Percentiles rank a stretch among this genome's conserved stretches.
These are phyloP conservation scores for Petrocephalus schoutedeni DNA, from an alignment of 2,797 vertebrate species.

Conservation along the genomic window DNA sequence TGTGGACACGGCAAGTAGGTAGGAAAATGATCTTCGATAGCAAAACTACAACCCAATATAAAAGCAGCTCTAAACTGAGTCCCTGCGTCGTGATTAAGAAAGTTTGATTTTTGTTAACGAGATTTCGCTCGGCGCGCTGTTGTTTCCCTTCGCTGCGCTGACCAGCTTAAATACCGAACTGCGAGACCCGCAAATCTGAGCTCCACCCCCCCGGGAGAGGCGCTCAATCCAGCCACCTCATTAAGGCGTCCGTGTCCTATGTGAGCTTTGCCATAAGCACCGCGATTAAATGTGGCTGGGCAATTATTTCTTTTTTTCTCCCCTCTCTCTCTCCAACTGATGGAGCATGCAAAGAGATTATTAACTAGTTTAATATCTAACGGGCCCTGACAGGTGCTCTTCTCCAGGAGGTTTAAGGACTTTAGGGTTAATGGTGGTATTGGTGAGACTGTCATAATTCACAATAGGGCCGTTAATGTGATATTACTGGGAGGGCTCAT, in stretches of 20 bases:
- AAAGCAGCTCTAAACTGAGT: neutral
- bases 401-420: conserved; percentile 56
- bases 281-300: conserved; percentile 38
- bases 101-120: neutral
- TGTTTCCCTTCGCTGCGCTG: neutral
- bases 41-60: neutral
- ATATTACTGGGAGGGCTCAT: conserved; percentile 54
- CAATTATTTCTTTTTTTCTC: conserved; percentile 36
- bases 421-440: conserved; percentile 54
- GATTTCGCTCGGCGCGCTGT: neutral
- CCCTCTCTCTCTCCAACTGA: conserved; percentile 20
- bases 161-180: neutral
- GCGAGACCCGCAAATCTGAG: neutral
- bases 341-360: conserved; percentile 46
- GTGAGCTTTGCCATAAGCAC: conserved; percentile 17
- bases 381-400: conserved; percentile 58
- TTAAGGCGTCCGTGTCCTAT: conserved; percentile 51
- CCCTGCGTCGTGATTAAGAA: neutral
- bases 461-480: conserved; percentile 62
- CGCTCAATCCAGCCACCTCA: conserved; percentile 56
- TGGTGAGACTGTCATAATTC: conserved; percentile 64
- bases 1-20: neutral
- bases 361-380: conserved; percentile 61
- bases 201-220: conserved; percentile 7
- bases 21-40: neutral